Base-by-base conservation (phyloP, 2,888 invertebrate genomes). In the Megamerina dolium region DNA sequence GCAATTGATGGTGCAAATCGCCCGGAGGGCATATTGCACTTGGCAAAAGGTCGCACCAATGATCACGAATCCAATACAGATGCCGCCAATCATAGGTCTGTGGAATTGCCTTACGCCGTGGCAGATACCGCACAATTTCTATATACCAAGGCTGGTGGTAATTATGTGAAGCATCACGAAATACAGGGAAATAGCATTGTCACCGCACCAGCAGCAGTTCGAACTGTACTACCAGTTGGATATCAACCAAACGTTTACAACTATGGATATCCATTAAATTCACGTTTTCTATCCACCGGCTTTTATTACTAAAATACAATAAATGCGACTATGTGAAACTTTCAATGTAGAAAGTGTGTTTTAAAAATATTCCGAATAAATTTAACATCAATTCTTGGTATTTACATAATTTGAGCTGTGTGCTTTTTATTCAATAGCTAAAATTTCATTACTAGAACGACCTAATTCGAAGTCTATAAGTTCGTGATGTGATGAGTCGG, bases 121-220 rank as follows among this genome's bases (percentile, higher is more conserved):
- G 51, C 55, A 41, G 71, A 73, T 51, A 72, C 74, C 43, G 60
- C 63, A 44, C 58, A 60, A 30, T 23, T 23, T 8, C 8, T 8
- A 10, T 10, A 23, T 23, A 8, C 10, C 6, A 23, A 23, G 23
- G 8, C 8, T 23, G 10, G 6, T 10, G 54, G 59, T 18, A 37
- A 54, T 38, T 63, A 63, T 35, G 39, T 63, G 43, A 57, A 60
- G 26, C 59, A 57, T 5, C 54, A 61, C 10, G 55, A 42, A 29
- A 41, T 47, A n/a, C 52, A 37, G 18, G 43, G 34, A 30, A 33
- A 53, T 31, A 19, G 52, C 38, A 33, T 41, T 19, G 41, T 46
- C 26, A 34, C 46, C 13, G 32, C 42, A 23, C 37, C 48, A 13
- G 37, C 45, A 18, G 41, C 50, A 31, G 27, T 48, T 5, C 49